Evolutionary conservation across 2,113 vertebrate species (phyloP).

Genomic region (Potamarius usumacintae): DNA sequence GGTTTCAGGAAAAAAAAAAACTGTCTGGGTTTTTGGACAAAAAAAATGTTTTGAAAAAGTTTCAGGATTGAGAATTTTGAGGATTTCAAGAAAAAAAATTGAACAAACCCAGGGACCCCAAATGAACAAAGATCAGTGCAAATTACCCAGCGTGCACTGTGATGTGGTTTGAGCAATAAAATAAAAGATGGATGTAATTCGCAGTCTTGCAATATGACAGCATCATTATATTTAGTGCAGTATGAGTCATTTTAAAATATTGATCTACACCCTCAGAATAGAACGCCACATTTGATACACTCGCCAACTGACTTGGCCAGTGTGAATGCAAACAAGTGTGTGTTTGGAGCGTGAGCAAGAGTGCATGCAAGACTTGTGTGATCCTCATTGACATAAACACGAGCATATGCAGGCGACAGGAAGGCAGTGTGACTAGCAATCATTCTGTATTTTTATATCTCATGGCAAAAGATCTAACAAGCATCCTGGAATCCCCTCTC

Average conservation of each 20-base stretch:
- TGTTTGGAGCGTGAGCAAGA: background rate
- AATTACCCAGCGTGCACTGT: background rate
- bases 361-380: background rate
- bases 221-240: background rate
- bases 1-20: background rate
- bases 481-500: background rate
- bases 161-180: background rate
- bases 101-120: background rate
- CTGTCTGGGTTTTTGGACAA: background rate
- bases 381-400: background rate
- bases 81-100: no score
- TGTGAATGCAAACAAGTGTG: background rate
- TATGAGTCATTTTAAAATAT: slow-evolving; percentile 2
- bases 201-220: background rate
- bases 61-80: background rate
- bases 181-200: background rate
- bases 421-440: background rate
- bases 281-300: background rate
- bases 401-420: background rate
- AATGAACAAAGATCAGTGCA: background rate
- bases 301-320: slow-evolving; percentile 10
- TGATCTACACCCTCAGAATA: background rate
- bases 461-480: background rate
- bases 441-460: slow-evolving; percentile 16
- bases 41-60: background rate